Base-by-base conservation (phyloP, 2,113 vertebrate species). In the Galeopterus variegatus region DNA sequence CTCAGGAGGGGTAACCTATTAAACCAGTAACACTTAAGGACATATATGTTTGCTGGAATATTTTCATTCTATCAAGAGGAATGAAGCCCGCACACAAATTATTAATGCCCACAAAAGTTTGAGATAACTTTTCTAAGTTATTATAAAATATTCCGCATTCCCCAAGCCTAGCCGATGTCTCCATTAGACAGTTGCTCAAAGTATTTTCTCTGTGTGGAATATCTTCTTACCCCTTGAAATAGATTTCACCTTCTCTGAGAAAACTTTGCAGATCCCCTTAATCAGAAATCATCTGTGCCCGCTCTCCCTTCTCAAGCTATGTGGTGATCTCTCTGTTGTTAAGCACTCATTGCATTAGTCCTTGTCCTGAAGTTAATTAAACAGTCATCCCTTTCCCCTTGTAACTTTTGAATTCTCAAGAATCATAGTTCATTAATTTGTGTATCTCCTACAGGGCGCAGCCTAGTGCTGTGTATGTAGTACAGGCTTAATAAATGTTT, bases 401-500 rank as follows among this genome's bases (percentile, higher is more conserved):
- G 84, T 58, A 95, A 92, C 75, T 3, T 41, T 33, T 50, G 70
- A 90, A 58, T 88, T 95, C 84, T 76, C 60, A 67, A 75, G 26
- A 79, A 91, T 88, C 18, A 21, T 31, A 86, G 77, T 31, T 72
- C 48, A 69, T 50, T 62, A 50, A 26, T 60, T 60, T 75, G 67
- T 72, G 8, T 56, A n/a, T 58, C 15, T 93, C 81, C 73, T 82
- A 62, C 18, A 45, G 50, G 73, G 80, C 69, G 62, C 15, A 45
- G 24, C n/a, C 81, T 64, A 82, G 67, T 69, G 33, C 41, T 91
- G 0, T 95, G 77, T 91, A 85, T 50, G 69, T 69, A 64, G 60
- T 93, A 97, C 94, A 33, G n/a, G 36, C 72, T 93, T 95, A 67
- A 94, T 72, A 93, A 86, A 81, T 92, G 26, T 84, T 92, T 92